Evolutionary conservation across 2,797 vertebrate species (phyloP), one percentile per base, ranked within the genome.

Genomic region (Peromyscus melanophrys): DNA sequence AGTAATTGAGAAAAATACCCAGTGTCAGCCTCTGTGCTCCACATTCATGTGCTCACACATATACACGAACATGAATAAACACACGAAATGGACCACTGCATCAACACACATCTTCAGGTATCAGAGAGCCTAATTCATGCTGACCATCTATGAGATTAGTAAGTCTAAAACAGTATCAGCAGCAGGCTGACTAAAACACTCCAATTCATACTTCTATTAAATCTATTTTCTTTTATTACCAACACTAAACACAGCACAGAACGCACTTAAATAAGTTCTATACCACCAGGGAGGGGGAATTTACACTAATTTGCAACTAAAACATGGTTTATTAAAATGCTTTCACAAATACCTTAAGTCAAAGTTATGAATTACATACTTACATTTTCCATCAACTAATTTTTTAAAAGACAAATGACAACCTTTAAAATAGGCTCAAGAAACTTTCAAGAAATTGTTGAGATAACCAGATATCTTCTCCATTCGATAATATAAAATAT

Each of bases 321-420:
- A 75, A 63, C 84, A 57, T 84, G n/a, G 25, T 37, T 96, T 90
- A 78, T 90, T 88, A 89, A 86, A 90, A 92, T 59, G 49, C 5
- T 75, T 92, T 91, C 34, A 67, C 31, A 92, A 83, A 52, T 12
- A 59, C n/a, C 21, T 43, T 43, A 49, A 61, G n/a, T 89, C 52
- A 80, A 90, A 49, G 52, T n/a, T 34, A 21, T 88, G 17, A 34
- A 71, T 73, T 65, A 14, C n/a, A 10, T 37, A 81, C 29, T 73
- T 93, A 40, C 67, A 78, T 46, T 34, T 90, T 78, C 27, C 84
- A 92, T 25, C 40, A 75, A 49, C 46, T 88, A 67, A 89, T 92
- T 83, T 43, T 77, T 84, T 52, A 73, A 93, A 73, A 73, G 91
- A 89, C 40, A 83, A 95, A 67, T 52, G n/a, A 37, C 34, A 73